Conservation (phyloP, 2,888 invertebrate species). For the Anagyrus pseudococci region DNA sequence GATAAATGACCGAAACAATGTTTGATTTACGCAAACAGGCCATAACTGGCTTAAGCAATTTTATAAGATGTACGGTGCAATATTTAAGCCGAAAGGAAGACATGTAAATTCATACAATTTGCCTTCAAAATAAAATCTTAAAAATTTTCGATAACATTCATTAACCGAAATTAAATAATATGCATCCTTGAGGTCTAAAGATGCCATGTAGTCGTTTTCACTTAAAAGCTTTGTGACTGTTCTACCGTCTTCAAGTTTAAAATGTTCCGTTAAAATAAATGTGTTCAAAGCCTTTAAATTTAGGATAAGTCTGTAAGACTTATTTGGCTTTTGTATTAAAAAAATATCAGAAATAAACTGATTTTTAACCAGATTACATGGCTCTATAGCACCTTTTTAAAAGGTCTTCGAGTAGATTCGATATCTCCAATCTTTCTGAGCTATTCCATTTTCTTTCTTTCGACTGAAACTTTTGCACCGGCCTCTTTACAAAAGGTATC, state of each 20-base stretch:
- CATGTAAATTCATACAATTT: conserved; percentile 34
- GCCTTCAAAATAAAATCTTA: conserved; percentile 20
- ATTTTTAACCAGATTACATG: not conserved
- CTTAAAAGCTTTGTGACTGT: not conserved
- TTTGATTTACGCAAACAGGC: not conserved
- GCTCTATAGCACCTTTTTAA: conserved; percentile 7
- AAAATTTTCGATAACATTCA: not conserved
- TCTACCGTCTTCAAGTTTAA: conserved; percentile 15
- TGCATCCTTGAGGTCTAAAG: not conserved
- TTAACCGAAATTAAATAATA: not conserved
- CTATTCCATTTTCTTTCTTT: not conserved
- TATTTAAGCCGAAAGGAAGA: conserved; percentile 35
- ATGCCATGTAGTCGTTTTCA: not conserved
- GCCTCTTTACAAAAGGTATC: not conserved
- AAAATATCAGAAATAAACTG: conserved; percentile 18
- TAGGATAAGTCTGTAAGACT: conserved; percentile 17
- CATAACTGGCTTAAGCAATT: not conserved
- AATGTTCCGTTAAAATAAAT: conserved; percentile 1
- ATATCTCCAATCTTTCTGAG: not conserved
- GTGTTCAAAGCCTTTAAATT: conserved; percentile 21
- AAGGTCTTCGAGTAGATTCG: not conserved
- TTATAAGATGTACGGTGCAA: not conserved
- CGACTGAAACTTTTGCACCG: too few relatives aligned
- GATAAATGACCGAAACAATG: not conserved
- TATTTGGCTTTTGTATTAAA: conserved; percentile 13